Percentiles rank a stretch among this genome's conserved stretches.
Conservation (phyloP, 2,888 invertebrate genomes). For the Thecophora atra region DNA sequence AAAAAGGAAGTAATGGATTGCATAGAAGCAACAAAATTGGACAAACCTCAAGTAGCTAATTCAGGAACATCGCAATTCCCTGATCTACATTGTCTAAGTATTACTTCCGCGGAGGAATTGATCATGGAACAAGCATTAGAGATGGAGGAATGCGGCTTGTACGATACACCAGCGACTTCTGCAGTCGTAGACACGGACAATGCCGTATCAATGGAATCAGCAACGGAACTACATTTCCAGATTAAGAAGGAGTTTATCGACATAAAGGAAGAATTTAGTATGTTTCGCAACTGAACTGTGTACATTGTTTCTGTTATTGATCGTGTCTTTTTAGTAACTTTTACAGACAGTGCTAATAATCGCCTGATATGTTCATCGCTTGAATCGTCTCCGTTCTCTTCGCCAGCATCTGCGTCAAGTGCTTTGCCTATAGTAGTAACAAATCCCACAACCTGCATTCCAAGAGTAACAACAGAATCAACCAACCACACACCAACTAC, state of each 20-base stretch:
- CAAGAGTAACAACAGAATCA: conserved; percentile 34
- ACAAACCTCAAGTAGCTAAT: conserved; percentile 32
- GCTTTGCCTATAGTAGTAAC: not conserved
- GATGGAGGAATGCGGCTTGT: conserved; percentile 63
- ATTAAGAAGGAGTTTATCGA: conserved; percentile 60
- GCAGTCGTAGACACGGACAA: conserved; percentile 54
- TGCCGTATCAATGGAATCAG: conserved; percentile 56
- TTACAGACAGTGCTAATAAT: conserved; percentile 49
- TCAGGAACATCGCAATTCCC: conserved; percentile 47
- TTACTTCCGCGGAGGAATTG: conserved; percentile 63
- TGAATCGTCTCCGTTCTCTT: conserved; percentile 63
- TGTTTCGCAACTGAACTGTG: conserved; percentile 40
- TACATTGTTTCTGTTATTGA: conserved; percentile 7
- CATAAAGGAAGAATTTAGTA: conserved; percentile 58
- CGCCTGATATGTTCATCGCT: conserved; percentile 58
- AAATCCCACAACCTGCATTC: conserved; percentile 37
- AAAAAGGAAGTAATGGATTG: conserved; percentile 31
- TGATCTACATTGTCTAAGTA: conserved; percentile 60
- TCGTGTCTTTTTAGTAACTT: conserved; percentile 49
- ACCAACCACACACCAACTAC: conserved; percentile 15
- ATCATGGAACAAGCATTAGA: conserved; percentile 66
- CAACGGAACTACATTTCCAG: conserved; percentile 58
- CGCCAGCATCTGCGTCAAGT: conserved; percentile 55
- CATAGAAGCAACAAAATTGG: conserved; percentile 4
- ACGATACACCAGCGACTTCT: conserved; percentile 50